Base-by-base conservation (phyloP, 1,140 invertebrate genomes). In the Carcinoscorpius rotundicauda region DNA sequence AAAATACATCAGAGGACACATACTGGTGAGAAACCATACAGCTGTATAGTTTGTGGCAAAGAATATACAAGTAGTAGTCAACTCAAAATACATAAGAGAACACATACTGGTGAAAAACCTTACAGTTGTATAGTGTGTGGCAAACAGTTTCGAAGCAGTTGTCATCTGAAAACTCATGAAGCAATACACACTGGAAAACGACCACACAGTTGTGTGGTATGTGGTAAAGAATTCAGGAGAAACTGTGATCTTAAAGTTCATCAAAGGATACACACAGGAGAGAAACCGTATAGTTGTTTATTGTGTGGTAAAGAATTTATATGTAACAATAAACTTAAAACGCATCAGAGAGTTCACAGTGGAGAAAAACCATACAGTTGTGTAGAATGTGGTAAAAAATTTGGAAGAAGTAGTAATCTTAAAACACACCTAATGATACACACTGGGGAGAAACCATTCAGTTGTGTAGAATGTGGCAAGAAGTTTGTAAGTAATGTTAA, bases 281-380 rank as follows among this genome's bases (percentile, higher is more conserved):
- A 55, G n/a, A 55, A 55, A n/a, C n/a, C 53, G n/a, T 55, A 8
- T 55, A 55, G 6, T 55, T 55, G 53, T n/a, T 6, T 8, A 55
- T 0, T 55, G n/a, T 55, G 53, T n/a, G n/a, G n/a, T n/a, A 55
- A 55, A n/a, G n/a, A n/a, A 8, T 55, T 55, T 55, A 6, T 6
- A 8, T n/a, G n/a, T 8, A 55, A 55, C 6, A 55, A 6, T 55
- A 6, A 55, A 6, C n/a, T 55, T 8, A 55, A 55, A 55, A 8
- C 53, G 6, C 53, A 55, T 55, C 53, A 55, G n/a, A 6, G 6
- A 55, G n/a, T 55, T n/a, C 53, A 55, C n/a, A 55, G 6, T n/a
- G n/a, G 53, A 55, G 53, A 55, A 55, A 55, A 55, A 55, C 53
- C 53, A 55, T 55, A 55, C n/a, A n/a, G 6, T 55, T 55, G 53